Evolutionary conservation across 2,888 invertebrate genomes (phyloP).

Genomic region (Entomobrya multifasciata): DNA sequence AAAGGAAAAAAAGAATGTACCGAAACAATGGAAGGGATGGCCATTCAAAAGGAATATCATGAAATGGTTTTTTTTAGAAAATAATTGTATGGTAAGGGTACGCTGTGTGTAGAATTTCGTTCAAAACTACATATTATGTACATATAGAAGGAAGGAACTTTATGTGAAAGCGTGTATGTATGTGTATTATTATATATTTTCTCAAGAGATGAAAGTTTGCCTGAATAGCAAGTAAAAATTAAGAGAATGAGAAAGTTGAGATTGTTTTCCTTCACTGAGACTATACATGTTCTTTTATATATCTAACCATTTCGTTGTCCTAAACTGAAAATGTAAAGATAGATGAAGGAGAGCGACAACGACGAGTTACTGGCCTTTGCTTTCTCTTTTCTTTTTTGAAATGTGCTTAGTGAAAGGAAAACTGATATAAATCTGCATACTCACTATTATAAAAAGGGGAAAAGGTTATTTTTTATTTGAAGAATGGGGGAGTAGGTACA

Average conservation of each 20-base stretch:
- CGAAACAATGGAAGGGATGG: conserved; percentile 58
- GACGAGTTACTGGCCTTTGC: conserved; percentile 26
- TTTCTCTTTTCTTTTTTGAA: not conserved
- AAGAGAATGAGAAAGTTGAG: conserved; percentile 74
- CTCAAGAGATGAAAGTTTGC: conserved; percentile 74
- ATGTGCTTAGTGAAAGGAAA: conserved; percentile 26
- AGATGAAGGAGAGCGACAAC: conserved; percentile 9
- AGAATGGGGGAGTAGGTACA: conserved; percentile 32
- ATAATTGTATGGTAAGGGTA: too few relatives aligned
- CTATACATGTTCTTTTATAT: too few relatives aligned
- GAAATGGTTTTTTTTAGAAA: too few relatives aligned
- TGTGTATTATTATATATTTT: conserved; percentile 59
- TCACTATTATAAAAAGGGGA: conserved; percentile 19
- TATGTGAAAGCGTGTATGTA: conserved; percentile 1
- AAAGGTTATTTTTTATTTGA: conserved; percentile 45
- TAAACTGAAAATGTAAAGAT: conserved; percentile 15
- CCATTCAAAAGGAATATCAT: conserved; percentile 40
- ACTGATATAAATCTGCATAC: conserved; percentile 67
- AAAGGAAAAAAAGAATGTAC: conserved; percentile 26
- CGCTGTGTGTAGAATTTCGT: too few relatives aligned
- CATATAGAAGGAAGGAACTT: not conserved
- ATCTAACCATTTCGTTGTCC: conserved; percentile 11
- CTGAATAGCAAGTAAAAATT: conserved; percentile 73
- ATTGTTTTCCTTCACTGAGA: conserved; percentile 49
- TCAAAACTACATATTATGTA: not conserved